Evolutionary conservation across 2,888 invertebrate genomes (phyloP).

Genomic region (Tetanocera ferruginea): DNA sequence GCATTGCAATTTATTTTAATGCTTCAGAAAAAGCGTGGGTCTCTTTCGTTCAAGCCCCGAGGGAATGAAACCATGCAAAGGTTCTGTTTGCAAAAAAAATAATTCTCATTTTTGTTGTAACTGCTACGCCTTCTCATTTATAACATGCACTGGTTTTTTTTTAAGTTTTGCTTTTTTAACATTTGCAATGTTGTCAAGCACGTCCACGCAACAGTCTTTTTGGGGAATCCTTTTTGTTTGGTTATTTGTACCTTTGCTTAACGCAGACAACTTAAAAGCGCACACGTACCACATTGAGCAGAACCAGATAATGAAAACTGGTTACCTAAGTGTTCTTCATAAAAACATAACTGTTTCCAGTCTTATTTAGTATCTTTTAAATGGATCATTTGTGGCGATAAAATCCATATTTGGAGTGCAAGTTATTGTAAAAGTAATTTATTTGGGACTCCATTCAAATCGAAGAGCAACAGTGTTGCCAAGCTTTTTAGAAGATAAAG

Average conservation of each 20-base stretch:
- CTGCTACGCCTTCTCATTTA: no score
- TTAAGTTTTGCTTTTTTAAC: no score
- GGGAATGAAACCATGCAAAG: not conserved
- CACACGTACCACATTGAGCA: constrained; percentile 1
- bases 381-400: constrained; percentile 19
- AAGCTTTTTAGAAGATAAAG: no score
- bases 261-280: not conserved
- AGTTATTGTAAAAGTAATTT: not conserved
- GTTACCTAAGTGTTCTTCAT: constrained; percentile 9
- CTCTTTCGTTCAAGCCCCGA: not conserved
- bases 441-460: not conserved
- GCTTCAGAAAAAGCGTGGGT: not conserved
- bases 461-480: no score
- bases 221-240: no score
- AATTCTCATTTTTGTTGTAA: no score
- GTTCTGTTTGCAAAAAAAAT: no score
- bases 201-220: no score
- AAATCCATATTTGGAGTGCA: constrained; percentile 1
- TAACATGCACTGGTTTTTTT: no score
- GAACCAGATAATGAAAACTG: not conserved
- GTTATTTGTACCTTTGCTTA: no score
- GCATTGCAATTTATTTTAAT: no score
- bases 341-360: constrained; percentile 22
- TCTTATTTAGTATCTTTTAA: not conserved
- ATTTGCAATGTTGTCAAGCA: no score